Evolutionary conservation across 2,113 vertebrate genomes (phyloP), one percentile per base, ranked within the genome.

Genomic region (Crotalus viridis): DNA sequence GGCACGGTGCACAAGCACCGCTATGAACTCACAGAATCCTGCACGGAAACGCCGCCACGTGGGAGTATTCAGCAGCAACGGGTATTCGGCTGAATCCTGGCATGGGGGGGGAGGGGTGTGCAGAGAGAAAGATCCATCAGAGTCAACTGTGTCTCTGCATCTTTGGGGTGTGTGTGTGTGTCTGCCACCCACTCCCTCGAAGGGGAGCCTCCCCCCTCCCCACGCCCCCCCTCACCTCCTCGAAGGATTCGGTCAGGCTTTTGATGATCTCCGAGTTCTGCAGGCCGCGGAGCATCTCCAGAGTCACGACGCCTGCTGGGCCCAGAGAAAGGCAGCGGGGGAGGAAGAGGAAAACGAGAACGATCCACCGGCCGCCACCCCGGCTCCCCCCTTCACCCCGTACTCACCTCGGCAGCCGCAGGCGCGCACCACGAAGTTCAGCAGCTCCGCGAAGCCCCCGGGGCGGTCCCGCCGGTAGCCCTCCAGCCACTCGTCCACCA

Each of bases 401-500:
- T 10, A 9, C 22, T 28, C 93, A 98, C 99, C 98, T 98, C 98
- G 98, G 96, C 98, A 99, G 93, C 98, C 98, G 46, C 98, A 98
- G 96, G 97, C 98, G 92, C 94, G 97, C 93, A 98, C 97, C 91
- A 99, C 96, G 96, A 99, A 99, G 97, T 99, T 99, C 94, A 99
- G 90, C 81, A 99, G 98, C 93, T 98, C 98, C 93, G 98, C 96
- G 90, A 98, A 96, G n/a, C 97, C 98, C 28, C 91, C 85, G 93
- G 98, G 96, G 39, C 92, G 96, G 94, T 98, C 97, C 93, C 94
- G 95, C 94, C 98, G 98, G 97, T 99, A 99, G 96, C 95, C 97
- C 69, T 98, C 98, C 95, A 99, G 96, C 98, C 98, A 99, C 59
- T 99, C 98, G 51, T 98, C 98, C 61, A 99, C 98, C 94, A 99